Percentiles rank a stretch among this genome's conserved stretches.
Evolutionary conservation across 2,888 invertebrate species (phyloP).

Genomic region (Crepidodera aurea): DNA sequence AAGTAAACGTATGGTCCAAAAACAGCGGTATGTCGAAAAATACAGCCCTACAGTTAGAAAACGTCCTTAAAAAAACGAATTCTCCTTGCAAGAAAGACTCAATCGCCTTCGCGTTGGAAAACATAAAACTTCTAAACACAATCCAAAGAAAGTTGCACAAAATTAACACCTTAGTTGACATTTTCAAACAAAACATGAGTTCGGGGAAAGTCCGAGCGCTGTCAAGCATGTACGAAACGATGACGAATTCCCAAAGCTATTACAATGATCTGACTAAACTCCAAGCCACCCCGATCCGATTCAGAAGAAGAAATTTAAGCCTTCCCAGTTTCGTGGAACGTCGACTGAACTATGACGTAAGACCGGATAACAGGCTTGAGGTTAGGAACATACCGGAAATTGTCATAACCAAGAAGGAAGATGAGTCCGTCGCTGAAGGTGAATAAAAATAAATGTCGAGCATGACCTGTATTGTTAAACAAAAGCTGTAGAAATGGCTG

Average conservation of each 20-base stretch:
- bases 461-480: slow-evolving; percentile 38
- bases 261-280: slow-evolving; percentile 62
- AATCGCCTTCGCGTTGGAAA: slow-evolving; percentile 62
- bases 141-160: slow-evolving; percentile 76
- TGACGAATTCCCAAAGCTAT: slow-evolving; percentile 66
- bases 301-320: slow-evolving; percentile 71
- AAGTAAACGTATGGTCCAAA: slow-evolving; percentile 52
- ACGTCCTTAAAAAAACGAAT: slow-evolving; percentile 59
- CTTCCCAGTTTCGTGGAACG: slow-evolving; percentile 54
- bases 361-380: slow-evolving; percentile 31
- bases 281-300: slow-evolving; percentile 65
- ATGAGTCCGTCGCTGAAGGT: slow-evolving; percentile 35
- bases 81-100: slow-evolving; percentile 45
- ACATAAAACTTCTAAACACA: slow-evolving; percentile 69
- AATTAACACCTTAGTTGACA: slow-evolving; percentile 72
- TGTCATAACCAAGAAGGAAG: slow-evolving; percentile 23
- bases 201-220: slow-evolving; percentile 75
- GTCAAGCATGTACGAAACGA: slow-evolving; percentile 75
- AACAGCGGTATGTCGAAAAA: slow-evolving; percentile 45
- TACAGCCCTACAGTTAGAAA: slow-evolving; percentile 44
- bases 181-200: slow-evolving; percentile 67
- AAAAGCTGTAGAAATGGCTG: slow-evolving; percentile 37
- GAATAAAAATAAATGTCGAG: slow-evolving; percentile 38
- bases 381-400: slow-evolving; percentile 11
- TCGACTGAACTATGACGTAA: slow-evolving; percentile 45